Evolutionary conservation across 2,113 vertebrate species (phyloP).

Genomic region (Rallus limicola): DNA sequence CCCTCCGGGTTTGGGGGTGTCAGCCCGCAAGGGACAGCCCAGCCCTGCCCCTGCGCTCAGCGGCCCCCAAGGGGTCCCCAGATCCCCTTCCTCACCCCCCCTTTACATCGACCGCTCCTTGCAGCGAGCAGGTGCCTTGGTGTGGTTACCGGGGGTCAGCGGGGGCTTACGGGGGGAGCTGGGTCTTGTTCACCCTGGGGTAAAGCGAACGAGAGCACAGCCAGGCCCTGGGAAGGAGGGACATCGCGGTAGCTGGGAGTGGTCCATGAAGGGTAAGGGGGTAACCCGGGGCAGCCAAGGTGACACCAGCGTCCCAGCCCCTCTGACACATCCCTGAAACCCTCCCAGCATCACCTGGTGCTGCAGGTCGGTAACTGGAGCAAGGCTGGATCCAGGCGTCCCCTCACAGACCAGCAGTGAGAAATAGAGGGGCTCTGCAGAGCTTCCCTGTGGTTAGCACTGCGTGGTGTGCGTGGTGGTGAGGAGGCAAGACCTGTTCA

Average conservation of each 20-base stretch:
- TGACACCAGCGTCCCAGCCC: not conserved
- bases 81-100: too few species aligned
- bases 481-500: not conserved
- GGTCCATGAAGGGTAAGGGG: not conserved
- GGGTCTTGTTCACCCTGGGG: not conserved
- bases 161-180: not conserved
- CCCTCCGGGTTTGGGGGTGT: too few species aligned
- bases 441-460: not conserved
- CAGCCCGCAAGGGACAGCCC: too few species aligned
- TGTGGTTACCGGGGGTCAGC: too few species aligned
- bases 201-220: not conserved
- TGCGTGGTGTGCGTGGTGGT: too few species aligned
- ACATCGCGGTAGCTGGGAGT: not conserved
- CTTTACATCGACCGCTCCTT: too few species aligned
- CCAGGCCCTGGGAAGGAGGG: not conserved
- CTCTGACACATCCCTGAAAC: not conserved
- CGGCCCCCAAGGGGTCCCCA: too few species aligned
- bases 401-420: rapidly evolving
- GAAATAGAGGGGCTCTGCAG: rapidly evolving
- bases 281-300: rapidly evolving
- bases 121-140: not conserved
- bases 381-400: not conserved
- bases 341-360: not conserved
- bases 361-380: not conserved
- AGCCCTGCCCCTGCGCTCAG: too few species aligned